Percentiles rank a stretch among this genome's conserved stretches.
Conservation (phyloP, 2,888 invertebrate genomes). For the Hofmannophila pseudospretella region DNA sequence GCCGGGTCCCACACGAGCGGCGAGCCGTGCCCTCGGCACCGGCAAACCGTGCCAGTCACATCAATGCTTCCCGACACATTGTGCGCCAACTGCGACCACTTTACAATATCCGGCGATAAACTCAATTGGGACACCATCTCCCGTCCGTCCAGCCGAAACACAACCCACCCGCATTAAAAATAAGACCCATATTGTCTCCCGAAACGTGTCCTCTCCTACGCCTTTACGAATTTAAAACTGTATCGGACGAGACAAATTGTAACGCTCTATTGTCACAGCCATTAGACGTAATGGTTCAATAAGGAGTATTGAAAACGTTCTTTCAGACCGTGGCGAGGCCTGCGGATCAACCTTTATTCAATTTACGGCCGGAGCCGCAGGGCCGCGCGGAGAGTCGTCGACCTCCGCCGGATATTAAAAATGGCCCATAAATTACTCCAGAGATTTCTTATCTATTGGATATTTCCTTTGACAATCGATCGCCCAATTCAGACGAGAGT, state of each 20-base stretch:
- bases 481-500: conserved; percentile 25
- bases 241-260: conserved; percentile 62
- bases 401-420: conserved; percentile 69
- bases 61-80: conserved; percentile 59
- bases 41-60: conserved; percentile 12
- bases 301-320: conserved; percentile 69
- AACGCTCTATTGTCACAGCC: conserved; percentile 69
- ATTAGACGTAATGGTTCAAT: conserved; percentile 70
- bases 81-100: conserved; percentile 61
- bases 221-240: conserved; percentile 22
- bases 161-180: conserved; percentile 26
- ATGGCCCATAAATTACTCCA: conserved; percentile 60
- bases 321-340: conserved; percentile 45
- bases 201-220: conserved; percentile 21
- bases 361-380: conserved; percentile 46
- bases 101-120: conserved; percentile 74
- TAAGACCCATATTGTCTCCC: conserved; percentile 46
- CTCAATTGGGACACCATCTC: conserved; percentile 54
- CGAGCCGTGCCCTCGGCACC: no score
- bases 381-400: conserved; percentile 61
- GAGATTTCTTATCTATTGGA: conserved; percentile 62
- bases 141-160: conserved; percentile 16
- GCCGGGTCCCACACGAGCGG: no score
- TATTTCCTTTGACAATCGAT: conserved; percentile 39
- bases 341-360: conserved; percentile 64